phyloP scores from a whole-genome alignment of 2,797 vertebrate genomes.

The Pangasius krempfi region DNA sequence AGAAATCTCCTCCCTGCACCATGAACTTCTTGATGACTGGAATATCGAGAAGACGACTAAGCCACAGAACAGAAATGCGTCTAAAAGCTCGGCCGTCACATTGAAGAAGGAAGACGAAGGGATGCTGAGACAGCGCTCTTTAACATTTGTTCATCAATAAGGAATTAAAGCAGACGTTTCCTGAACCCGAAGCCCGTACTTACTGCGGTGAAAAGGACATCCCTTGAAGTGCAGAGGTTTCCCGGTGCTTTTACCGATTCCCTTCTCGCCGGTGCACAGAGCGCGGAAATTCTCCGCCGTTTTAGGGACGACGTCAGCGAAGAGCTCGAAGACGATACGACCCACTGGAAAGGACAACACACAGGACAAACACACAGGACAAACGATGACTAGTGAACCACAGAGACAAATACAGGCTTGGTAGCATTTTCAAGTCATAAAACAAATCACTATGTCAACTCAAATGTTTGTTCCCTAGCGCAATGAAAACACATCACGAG shows the following conservation, averaged over 20 bases:
- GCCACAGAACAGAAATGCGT: not conserved
- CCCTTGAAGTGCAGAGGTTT: conserved; percentile 95
- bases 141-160: not conserved
- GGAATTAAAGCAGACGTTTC: no score
- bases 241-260: conserved; percentile 83
- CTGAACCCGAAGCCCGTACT: conserved; percentile 51
- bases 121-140: not conserved
- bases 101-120: not conserved
- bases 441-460: no score
- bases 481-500: not conserved
- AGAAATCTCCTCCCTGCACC: conserved; percentile 97
- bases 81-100: not conserved
- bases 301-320: conserved; percentile 90
- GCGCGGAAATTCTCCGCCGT: conserved; percentile 96
- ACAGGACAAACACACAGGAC: not conserved
- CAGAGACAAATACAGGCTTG: not conserved
- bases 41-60: not conserved
- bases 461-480: not conserved
- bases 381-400: not conserved
- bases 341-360: conserved; percentile 73
- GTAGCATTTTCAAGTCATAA: not conserved
- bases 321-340: conserved; percentile 89
- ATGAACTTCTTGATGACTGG: conserved; percentile 97
- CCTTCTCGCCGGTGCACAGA: conserved; percentile 94
- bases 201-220: conserved; percentile 96